Conservation (phyloP, 2,888 invertebrate species). For the Geotrupes spiniger region DNA sequence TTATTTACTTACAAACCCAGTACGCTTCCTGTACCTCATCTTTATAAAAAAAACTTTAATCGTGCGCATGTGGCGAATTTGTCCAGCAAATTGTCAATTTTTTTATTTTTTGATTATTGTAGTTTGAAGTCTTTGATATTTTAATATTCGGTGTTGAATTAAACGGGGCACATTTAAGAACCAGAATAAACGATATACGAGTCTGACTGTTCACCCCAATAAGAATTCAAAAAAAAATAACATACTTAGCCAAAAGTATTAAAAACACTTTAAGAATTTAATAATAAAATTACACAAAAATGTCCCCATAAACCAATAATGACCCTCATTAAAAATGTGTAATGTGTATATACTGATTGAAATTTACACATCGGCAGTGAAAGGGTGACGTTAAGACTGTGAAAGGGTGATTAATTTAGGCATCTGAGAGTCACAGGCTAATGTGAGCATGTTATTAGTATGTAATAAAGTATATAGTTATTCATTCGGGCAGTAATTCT, state of each 20-base stretch:
- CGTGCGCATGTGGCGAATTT: too few species aligned
- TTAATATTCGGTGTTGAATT: too few species aligned
- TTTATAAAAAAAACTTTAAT: too few species aligned
- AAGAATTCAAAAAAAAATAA: too few species aligned
- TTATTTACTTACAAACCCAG: too few species aligned
- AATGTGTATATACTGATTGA: conserved; percentile 31
- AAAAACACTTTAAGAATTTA: conserved; percentile 19
- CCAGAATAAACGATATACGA: too few species aligned
- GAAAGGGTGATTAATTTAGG: conserved; percentile 39
- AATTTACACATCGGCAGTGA: conserved; percentile 34
- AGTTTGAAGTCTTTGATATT: too few species aligned
- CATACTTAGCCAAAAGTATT: conserved; percentile 14
- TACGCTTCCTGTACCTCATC: too few species aligned
- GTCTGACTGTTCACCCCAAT: too few species aligned
- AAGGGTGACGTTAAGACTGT: conserved; percentile 35
- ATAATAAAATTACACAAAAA: conserved; percentile 19
- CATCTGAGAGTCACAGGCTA: conserved; percentile 46
- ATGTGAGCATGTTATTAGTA: conserved; percentile 51
- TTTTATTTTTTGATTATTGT: too few species aligned
- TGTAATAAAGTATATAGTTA: conserved; percentile 54
- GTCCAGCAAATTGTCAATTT: too few species aligned
- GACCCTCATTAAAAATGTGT: conserved; percentile 30
- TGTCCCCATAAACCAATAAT: conserved; percentile 28
- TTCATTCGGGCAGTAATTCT: conserved; percentile 53
- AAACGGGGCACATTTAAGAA: too few species aligned